These are phyloP conservation scores for Thoracochromis brauschi DNA, from an alignment of 2,113 vertebrate genomes.

Conservation along the genomic window DNA sequence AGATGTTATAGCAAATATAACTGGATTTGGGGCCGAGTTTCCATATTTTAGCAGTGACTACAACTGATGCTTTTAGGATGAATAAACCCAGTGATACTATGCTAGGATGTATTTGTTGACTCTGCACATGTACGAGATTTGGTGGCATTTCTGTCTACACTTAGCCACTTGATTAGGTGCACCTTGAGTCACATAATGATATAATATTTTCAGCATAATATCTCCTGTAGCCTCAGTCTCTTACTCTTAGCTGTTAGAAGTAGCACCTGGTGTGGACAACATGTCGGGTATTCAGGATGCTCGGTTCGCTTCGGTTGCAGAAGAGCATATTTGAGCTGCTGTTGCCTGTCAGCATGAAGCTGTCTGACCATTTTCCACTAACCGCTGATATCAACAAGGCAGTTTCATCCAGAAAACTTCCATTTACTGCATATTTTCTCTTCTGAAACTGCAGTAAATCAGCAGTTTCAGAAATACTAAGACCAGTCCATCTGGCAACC, in stretches of 20 bases:
- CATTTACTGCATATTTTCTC: not conserved
- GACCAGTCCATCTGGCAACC: not conserved
- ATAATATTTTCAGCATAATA: not conserved
- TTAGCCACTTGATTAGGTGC: not conserved
- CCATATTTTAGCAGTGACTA: not conserved
- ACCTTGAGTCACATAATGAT: not conserved
- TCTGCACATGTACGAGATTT: not conserved
- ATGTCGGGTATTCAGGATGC: not conserved
- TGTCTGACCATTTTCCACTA: not conserved
- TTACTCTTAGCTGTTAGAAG: not conserved
- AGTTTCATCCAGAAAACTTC: not conserved
- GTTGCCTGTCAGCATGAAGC: accelerated
- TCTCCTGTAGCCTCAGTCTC: not conserved
- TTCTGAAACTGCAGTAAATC: not conserved
- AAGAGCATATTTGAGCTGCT: accelerated
- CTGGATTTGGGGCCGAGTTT: not conserved
- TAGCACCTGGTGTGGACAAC: not conserved
- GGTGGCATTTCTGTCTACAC: not conserved
- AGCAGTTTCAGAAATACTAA: not conserved
- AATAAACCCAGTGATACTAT: not conserved
- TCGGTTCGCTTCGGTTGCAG: not conserved
- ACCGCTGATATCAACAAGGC: not conserved
- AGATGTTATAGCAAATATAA: not conserved
- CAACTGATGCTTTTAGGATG: not conserved
- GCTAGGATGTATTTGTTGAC: not conserved